Evolutionary conservation across 2,888 invertebrate genomes (phyloP).

Genomic region (Protonemura montana): DNA sequence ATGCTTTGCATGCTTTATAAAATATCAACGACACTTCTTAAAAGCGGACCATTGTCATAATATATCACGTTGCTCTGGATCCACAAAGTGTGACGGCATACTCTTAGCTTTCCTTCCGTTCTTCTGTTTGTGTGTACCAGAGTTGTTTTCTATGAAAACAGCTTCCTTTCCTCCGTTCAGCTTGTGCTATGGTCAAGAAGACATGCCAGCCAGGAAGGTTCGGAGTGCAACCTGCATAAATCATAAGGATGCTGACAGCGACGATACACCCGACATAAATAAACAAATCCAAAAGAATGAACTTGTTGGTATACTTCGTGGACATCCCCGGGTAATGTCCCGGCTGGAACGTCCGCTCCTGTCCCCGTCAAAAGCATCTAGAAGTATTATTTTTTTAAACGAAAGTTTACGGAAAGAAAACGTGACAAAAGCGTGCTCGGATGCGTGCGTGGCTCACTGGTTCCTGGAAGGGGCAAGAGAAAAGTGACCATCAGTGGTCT

Average conservation of each 20-base stretch:
- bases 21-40: background rate
- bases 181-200: background rate
- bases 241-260: constrained; percentile 17
- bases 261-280: constrained; percentile 20
- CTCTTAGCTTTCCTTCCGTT: constrained; percentile 9
- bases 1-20: constrained; percentile 20
- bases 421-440: background rate
- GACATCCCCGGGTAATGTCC: background rate
- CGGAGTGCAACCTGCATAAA: constrained; percentile 33
- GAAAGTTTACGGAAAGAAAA: background rate
- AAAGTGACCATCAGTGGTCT: background rate
- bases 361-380: background rate
- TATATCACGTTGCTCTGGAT: background rate
- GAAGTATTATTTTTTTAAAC: background rate
- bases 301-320: background rate
- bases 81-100: constrained; percentile 8
- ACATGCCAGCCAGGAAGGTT: constrained; percentile 12
- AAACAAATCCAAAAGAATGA: constrained; percentile 31
- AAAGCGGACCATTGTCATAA: constrained; percentile 22
- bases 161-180: background rate
- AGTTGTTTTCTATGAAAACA: background rate
- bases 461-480: background rate
- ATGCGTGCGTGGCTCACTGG: background rate
- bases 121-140: background rate
- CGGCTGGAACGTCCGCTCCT: background rate